These are phyloP conservation scores for Masticophis lateralis DNA, from an alignment of 2,797 vertebrate species.

Conservation along the genomic window DNA sequence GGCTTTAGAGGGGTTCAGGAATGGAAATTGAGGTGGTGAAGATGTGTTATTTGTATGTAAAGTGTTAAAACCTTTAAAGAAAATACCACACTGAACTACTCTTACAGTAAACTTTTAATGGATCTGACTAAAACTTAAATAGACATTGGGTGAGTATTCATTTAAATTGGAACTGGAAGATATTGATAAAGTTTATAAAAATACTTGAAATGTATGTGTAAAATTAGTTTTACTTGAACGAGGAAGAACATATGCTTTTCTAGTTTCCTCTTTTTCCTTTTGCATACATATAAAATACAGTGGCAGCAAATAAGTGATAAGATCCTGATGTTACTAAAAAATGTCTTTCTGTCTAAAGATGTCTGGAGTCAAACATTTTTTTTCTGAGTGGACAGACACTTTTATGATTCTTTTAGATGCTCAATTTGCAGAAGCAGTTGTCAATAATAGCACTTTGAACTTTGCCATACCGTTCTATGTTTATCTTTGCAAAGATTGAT, in stretches of 20 bases:
- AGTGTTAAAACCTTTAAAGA: not conserved
- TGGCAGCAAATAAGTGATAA: not conserved
- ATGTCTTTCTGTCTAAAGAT: not conserved
- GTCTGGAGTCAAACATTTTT: slow-evolving; percentile 12
- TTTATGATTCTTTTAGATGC: slow-evolving; percentile 18
- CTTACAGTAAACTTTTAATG: not conserved
- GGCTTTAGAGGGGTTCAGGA: not conserved
- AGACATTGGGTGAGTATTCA: not conserved
- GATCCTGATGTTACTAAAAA: slow-evolving; percentile 4
- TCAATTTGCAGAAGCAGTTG: not conserved
- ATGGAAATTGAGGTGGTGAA: not conserved
- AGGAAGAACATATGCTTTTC: not conserved
- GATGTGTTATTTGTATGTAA: not conserved
- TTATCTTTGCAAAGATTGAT: slow-evolving; percentile 33
- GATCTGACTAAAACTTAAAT: not conserved
- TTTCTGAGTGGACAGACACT: slow-evolving; percentile 24
- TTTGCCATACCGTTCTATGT: slow-evolving; percentile 37
- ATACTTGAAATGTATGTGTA: not conserved
- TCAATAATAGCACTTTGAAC: slow-evolving; percentile 34
- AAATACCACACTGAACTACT: not conserved
- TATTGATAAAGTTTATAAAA: not conserved
- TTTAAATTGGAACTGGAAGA: not conserved
- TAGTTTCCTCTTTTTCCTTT: not conserved
- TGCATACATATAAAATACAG: not conserved
- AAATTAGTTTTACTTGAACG: not conserved